Evolutionary conservation across 2,113 vertebrate species (phyloP).

Genomic region (Anguilla rostrata): DNA sequence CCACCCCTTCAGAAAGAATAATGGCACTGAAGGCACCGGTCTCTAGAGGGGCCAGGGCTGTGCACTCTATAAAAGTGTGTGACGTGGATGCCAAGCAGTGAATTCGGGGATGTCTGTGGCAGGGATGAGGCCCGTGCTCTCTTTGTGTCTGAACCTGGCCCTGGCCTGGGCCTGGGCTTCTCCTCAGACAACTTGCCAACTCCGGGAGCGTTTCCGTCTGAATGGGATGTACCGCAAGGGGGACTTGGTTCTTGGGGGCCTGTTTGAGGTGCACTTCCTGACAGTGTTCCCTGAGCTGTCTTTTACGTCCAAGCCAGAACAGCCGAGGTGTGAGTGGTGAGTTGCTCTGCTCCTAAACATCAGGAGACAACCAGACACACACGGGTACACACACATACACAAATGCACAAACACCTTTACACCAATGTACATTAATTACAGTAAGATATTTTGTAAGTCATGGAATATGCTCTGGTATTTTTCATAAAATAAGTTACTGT

Average conservation of each 20-base stretch:
- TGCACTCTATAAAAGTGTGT: background rate
- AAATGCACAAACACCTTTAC: no score
- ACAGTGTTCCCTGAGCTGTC: constrained; percentile 44
- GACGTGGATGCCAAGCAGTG: background rate
- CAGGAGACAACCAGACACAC: background rate
- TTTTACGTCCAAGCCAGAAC: constrained; percentile 52
- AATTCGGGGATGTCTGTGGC: background rate
- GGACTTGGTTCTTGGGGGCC: constrained; percentile 54
- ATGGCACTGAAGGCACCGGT: background rate
- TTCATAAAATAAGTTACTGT: no score
- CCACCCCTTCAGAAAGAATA: background rate
- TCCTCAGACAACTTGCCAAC: constrained; percentile 31
- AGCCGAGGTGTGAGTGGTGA: constrained; percentile 55
- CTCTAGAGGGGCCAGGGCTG: background rate
- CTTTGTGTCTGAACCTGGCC: constrained; percentile 5
- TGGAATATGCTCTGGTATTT: no score
- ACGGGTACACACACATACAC: constrained; percentile 36
- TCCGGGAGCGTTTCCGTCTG: constrained; percentile 34
- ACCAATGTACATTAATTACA: no score
- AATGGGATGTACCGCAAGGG: constrained; percentile 48
- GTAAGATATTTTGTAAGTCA: no score
- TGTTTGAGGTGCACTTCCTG: constrained; percentile 56
- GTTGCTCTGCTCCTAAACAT: constrained; percentile 12
- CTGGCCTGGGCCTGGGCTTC: background rate
- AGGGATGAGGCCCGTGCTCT: background rate